Evolutionary conservation across 2,797 vertebrate species (phyloP), one percentile per base, ranked within the genome.

Genomic region (Characodon lateralis): DNA sequence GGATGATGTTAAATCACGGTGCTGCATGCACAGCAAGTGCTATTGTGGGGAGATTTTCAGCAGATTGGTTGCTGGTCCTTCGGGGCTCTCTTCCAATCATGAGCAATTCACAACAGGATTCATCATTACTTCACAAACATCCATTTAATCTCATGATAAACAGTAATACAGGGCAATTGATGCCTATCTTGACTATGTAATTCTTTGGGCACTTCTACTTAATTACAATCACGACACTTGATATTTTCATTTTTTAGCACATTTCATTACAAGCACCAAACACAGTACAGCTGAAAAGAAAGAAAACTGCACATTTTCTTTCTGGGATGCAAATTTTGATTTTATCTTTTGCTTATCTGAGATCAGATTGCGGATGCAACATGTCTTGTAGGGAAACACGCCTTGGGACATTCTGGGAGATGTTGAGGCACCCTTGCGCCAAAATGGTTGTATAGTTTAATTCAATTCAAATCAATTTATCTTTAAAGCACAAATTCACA

Each of bases 121-220:
- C 59, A 80, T 76, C 39, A 80, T 71, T 76, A 61, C 78, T 80
- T 43, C 39, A 73, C 26, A 78, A 84, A 78, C 73, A 80, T 59
- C 68, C 71, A 79, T n/a, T 76, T 35, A 68, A 73, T 82, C 13
- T 77, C 14, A 70, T 78, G 18, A 46, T 55, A 65, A 5, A 71
- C 26, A 53, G 73, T 75, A 20, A 66, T 76, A 39, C 1, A 71
- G 55, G 76, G 13, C 55, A 74, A 59, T 41, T 74, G 74, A 1
- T 55, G 28, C 41, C 51, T 39, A 55, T 76, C 51, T 55, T 66
- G 56, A 73, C 46, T 74, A 55, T 51, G n/a, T 24, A 24, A 50
- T 31, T 9, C n/a, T 63, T 65, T 2, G 24, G 43, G 20, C 10
- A 35, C 13, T 50, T 65, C 20, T 1, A 14, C 51, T 35, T 51